Conservation (phyloP, 2,797 vertebrate genomes). For the Thalassophryne amazonica region DNA sequence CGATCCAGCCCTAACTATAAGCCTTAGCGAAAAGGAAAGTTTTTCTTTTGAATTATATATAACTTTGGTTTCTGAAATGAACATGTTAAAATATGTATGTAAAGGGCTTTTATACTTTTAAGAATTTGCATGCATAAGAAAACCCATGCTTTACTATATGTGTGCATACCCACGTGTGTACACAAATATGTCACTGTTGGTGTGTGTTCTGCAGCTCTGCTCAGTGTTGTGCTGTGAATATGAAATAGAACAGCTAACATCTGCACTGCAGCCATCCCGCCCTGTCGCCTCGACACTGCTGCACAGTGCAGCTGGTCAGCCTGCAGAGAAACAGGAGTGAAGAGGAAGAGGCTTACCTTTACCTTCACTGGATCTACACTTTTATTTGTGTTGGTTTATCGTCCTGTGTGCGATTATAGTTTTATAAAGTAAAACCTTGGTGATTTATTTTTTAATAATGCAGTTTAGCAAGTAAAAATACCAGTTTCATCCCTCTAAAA, state of each 20-base stretch:
- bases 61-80: too few relatives aligned
- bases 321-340: constrained; percentile 19
- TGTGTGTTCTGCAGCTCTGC: constrained; percentile 39
- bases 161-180: constrained; percentile 1
- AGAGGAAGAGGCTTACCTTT: constrained; percentile 1
- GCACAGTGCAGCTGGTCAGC: constrained; percentile 37
- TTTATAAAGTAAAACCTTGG: too few relatives aligned
- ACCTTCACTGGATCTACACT: not conserved
- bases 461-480: too few relatives aligned
- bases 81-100: too few relatives aligned
- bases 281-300: constrained; percentile 29
- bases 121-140: too few relatives aligned
- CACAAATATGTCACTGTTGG: constrained; percentile 19
- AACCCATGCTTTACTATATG: constrained; percentile 10
- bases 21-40: too few relatives aligned
- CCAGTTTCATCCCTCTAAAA: too few relatives aligned
- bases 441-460: too few relatives aligned
- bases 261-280: constrained; percentile 74
- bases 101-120: too few relatives aligned
- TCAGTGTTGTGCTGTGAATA: constrained; percentile 69
- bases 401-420: too few relatives aligned
- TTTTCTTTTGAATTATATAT: too few relatives aligned
- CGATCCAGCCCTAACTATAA: too few relatives aligned
- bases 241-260: constrained; percentile 71
- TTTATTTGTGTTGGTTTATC: constrained; percentile 16